These are phyloP conservation scores for Rhinichthys klamathensis DNA, from an alignment of 2,113 vertebrate species.

Conservation along the genomic window DNA sequence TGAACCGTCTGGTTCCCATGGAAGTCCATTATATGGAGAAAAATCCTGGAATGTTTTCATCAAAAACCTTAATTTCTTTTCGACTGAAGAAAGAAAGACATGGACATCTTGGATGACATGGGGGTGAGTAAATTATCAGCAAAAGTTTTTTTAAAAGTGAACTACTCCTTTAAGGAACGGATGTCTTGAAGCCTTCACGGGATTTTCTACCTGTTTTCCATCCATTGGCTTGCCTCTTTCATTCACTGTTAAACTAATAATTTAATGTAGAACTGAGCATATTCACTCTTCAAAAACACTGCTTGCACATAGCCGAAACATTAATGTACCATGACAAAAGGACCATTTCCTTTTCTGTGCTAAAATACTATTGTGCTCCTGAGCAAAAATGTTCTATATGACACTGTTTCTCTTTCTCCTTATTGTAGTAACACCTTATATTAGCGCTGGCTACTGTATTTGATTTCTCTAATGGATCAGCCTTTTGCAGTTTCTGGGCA, in stretches of 20 bases:
- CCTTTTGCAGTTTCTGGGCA: not conserved
- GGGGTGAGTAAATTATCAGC: too few species aligned
- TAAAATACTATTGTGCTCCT: constrained; percentile 28
- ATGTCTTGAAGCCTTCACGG: not conserved
- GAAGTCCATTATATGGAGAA: too few species aligned
- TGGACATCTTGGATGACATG: too few species aligned
- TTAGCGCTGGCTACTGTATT: constrained; percentile 32
- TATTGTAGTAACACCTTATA: constrained; percentile 7
- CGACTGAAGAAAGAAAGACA: too few species aligned
- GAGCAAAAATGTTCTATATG: constrained; percentile 17
- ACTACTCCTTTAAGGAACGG: too few species aligned
- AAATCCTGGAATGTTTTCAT: too few species aligned
- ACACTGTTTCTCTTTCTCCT: not conserved
- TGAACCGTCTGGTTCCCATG: too few species aligned
- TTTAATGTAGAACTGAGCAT: constrained; percentile 39
- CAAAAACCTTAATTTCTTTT: too few species aligned
- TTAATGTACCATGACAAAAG: constrained; percentile 42
- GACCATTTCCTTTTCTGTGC: constrained; percentile 20
- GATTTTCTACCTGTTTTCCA: not conserved
- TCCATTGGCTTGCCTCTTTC: not conserved
- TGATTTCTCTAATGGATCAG: constrained; percentile 41
- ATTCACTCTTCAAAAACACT: constrained; percentile 29
- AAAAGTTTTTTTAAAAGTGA: too few species aligned
- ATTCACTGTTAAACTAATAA: constrained; percentile 14
- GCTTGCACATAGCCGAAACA: constrained; percentile 12